Evolutionary conservation across 2,113 vertebrate species (phyloP).

Genomic region (Protobothrops flavoviridis): DNA sequence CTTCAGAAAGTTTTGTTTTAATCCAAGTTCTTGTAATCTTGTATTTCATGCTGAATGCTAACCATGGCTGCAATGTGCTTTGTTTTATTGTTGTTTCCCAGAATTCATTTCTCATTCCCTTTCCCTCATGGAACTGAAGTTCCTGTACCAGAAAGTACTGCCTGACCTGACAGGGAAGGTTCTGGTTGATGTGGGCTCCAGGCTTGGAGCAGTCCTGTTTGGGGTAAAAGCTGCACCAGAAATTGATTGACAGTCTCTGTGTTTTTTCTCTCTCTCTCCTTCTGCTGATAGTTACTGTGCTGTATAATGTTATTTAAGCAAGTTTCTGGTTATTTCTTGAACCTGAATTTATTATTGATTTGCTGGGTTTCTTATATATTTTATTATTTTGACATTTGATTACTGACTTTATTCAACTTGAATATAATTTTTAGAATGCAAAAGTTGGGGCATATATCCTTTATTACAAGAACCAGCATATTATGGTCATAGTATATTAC

Average conservation of each 20-base stretch:
- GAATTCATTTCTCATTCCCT: constrained; percentile 96
- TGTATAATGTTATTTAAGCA: constrained; percentile 6
- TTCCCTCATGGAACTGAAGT: constrained; percentile 86
- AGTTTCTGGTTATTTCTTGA: neutral
- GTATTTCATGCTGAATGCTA: constrained; percentile 37
- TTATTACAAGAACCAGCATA: neutral
- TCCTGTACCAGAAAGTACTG: constrained; percentile 85
- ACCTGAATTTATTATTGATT: neutral
- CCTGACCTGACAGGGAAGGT: constrained; percentile 85
- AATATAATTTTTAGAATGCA: neutral
- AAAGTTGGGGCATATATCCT: neutral
- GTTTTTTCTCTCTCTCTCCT: constrained; percentile 6
- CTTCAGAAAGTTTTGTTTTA: neutral
- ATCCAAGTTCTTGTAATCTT: constrained; percentile 3
- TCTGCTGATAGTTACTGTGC: constrained; percentile 49
- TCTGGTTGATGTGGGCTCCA: constrained; percentile 90
- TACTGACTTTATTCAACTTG: neutral
- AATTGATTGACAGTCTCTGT: constrained; percentile 62
- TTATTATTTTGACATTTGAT: neutral
- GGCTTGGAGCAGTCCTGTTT: constrained; percentile 90
- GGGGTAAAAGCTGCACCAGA: constrained; percentile 76
- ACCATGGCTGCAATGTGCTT: constrained; percentile 55
- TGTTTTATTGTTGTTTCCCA: constrained; percentile 68
- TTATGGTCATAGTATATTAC: neutral
- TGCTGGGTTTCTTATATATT: neutral